phyloP scores from a whole-genome alignment of 2,888 invertebrate species.

The Melanargia galathea region DNA sequence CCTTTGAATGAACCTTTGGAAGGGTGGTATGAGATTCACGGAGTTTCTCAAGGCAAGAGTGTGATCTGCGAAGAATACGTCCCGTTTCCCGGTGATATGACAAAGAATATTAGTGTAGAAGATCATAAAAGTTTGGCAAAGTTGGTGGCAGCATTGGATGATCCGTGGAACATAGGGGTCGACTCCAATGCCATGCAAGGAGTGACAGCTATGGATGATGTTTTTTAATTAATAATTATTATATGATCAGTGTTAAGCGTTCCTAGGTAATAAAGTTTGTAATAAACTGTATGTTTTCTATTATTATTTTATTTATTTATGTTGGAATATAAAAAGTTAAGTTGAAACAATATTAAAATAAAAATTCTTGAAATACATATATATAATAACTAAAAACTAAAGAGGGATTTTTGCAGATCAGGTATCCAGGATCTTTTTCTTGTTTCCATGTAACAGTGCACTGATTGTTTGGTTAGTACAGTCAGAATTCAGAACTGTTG shows the following conservation, averaged over 20 bases:
- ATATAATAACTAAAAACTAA: too few species aligned
- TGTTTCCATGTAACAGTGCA: too few species aligned
- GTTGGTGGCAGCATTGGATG: slow-evolving; percentile 68
- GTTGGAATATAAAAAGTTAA: too few species aligned
- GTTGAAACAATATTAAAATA: too few species aligned
- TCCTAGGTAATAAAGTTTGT: background rate
- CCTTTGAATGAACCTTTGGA: slow-evolving; percentile 70
- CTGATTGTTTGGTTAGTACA: too few species aligned
- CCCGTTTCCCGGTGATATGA: slow-evolving; percentile 64
- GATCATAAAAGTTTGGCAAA: slow-evolving; percentile 71
- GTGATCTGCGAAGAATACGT: slow-evolving; percentile 75
- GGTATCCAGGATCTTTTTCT: too few species aligned
- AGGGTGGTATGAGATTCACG: slow-evolving; percentile 77
- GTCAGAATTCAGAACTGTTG: too few species aligned
- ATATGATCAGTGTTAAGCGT: background rate
- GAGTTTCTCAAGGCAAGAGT: slow-evolving; percentile 72
- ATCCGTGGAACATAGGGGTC: slow-evolving; percentile 77
- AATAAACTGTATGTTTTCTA: background rate
- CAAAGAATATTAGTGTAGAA: slow-evolving; percentile 69
- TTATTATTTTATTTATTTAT: slow-evolving; percentile 2
- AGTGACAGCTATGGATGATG: slow-evolving; percentile 60
- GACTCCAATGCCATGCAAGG: slow-evolving; percentile 54
- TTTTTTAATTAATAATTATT: background rate
- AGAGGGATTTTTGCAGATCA: too few species aligned
- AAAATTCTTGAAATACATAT: too few species aligned